Percentiles rank a stretch among this genome's conserved stretches.
Evolutionary conservation across 1,140 invertebrate genomes (phyloP).

Genomic region (Polypedilum vanderplanki): DNA sequence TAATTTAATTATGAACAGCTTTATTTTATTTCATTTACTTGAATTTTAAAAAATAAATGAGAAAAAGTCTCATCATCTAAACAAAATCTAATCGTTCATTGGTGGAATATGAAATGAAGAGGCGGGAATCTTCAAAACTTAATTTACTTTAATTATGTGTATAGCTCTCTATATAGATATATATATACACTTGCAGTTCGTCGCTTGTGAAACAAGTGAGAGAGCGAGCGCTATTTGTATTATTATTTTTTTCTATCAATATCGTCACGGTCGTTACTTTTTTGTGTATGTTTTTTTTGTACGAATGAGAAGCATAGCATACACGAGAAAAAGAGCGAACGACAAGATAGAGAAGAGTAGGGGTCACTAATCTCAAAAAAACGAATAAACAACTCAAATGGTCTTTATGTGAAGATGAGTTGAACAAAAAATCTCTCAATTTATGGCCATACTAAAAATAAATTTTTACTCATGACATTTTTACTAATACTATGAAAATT

Average conservation of each 20-base stretch:
- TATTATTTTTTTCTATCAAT: slow-evolving; percentile 8
- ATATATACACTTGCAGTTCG: slow-evolving; percentile 22
- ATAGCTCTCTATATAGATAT: background rate
- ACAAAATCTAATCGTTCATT: background rate
- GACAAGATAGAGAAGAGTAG: background rate
- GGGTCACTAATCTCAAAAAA: background rate
- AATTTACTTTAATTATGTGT: slow-evolving; percentile 28
- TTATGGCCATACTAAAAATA: too few relatives aligned
- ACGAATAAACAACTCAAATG: background rate
- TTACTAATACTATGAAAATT: too few relatives aligned
- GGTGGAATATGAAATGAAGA: slow-evolving; percentile 27
- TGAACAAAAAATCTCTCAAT: too few relatives aligned
- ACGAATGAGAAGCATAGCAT: background rate
- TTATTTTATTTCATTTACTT: background rate
- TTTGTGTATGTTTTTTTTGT: background rate
- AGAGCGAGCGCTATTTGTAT: slow-evolving; percentile 17
- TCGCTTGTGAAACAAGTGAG: background rate
- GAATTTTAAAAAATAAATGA: background rate
- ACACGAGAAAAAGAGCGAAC: slow-evolving; percentile 3
- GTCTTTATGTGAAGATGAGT: background rate
- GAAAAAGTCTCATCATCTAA: background rate
- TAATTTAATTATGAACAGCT: background rate
- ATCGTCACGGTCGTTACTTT: slow-evolving; percentile 17
- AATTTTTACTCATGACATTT: too few relatives aligned
- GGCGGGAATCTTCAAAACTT: slow-evolving; percentile 26